Evolutionary conservation across 2,113 vertebrate species (phyloP).

Genomic region (Solea solea): DNA sequence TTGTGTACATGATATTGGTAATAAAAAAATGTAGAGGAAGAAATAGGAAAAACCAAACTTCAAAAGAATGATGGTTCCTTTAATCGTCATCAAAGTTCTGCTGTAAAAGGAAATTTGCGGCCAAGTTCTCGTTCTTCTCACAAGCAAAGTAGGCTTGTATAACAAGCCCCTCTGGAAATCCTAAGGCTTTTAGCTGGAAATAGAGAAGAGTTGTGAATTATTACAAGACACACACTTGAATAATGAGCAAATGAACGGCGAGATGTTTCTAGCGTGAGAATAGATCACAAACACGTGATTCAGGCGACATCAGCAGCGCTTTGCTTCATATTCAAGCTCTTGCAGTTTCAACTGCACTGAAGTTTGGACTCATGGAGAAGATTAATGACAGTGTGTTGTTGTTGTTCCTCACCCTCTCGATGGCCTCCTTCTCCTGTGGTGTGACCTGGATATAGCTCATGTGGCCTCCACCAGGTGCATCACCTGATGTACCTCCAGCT

Average conservation of each 20-base stretch:
- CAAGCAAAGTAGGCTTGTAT: constrained; percentile 98
- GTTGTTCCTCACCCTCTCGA: constrained; percentile 89
- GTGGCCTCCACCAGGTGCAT: constrained; percentile 83
- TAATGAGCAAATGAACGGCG: not conserved
- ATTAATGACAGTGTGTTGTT: not conserved
- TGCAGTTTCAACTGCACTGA: not conserved
- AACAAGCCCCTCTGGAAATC: constrained; percentile 98
- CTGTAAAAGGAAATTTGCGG: constrained; percentile 98
- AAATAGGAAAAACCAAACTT: constrained; percentile 43
- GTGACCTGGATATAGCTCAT: constrained; percentile 99
- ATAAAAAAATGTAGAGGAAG: constrained; percentile 49
- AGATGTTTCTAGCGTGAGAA: not conserved
- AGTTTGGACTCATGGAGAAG: not conserved
- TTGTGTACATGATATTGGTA: constrained; percentile 60
- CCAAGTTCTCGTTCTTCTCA: constrained; percentile 98
- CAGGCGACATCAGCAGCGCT: not conserved
- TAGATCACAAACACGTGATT: not conserved
- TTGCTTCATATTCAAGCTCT: not conserved
- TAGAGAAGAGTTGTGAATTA: constrained; percentile 13
- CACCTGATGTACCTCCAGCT: constrained; percentile 79
- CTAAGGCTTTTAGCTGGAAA: constrained; percentile 94
- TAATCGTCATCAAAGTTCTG: constrained; percentile 98
- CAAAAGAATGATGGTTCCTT: constrained; percentile 76
- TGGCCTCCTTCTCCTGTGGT: constrained; percentile 98
- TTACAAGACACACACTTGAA: not conserved